Evolutionary conservation across 2,797 vertebrate genomes (phyloP), one percentile per base, ranked within the genome.

Genomic region (Liasis olivaceus): DNA sequence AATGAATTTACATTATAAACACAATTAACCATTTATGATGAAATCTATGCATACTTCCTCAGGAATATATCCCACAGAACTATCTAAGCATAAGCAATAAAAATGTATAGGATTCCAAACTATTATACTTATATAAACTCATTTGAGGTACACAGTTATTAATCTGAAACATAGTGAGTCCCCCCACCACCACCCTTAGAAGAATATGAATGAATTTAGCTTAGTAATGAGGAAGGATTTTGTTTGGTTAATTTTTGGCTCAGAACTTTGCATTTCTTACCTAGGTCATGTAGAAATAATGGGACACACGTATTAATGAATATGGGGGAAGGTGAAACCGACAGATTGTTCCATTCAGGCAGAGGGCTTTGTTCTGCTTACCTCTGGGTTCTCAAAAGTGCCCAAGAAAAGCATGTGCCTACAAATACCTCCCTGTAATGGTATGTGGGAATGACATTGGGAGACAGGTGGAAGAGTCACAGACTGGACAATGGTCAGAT

Each of bases 1-100:
- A 51, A 66, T 90, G 72, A 93, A 59, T 90, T 36, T 91, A 85
- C 81, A 90, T 91, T 85, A 85, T 54, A 64, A 85, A 85, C 31
- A 85, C 51, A 87, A 85, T 69, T 90, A 60, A 54, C 31, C 62
- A 51, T 66, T 15, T 58, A 58, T 36, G 56, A 36, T 87, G 56
- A 56, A 31, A 15, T 51, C 12, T 51, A 72, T 72, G 36, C 64
- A 77, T 77, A 42, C 42, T 54, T 91, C 17, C 3, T 51, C 56
- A 91, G 51, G 8, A 7, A 17, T 54, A 85, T 62, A 17, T 91
- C 6, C 28, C 20, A 31, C 24, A 15, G 12, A 58, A 77, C 15
- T 60, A n/a, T 11, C 36, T 58, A 59, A n/a, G 1, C 59, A 20
- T 60, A 88, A 64, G 54, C 20, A 63, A 81, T 81, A 81, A 47